Evolutionary conservation across 2,888 invertebrate genomes (phyloP).

Genomic region (Tinea semifulvella): DNA sequence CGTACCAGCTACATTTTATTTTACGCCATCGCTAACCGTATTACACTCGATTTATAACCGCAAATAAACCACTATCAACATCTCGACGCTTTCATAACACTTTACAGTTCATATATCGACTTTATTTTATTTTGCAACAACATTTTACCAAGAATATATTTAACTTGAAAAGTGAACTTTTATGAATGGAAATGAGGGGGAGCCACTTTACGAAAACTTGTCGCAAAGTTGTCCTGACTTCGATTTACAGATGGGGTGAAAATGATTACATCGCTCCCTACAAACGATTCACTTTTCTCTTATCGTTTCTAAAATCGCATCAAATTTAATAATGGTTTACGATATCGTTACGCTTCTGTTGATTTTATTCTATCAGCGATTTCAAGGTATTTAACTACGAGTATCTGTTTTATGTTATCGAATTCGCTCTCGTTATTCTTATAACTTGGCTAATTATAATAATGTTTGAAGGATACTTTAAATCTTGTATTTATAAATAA

Average conservation of each 20-base stretch:
- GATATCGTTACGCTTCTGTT: too few relatives aligned
- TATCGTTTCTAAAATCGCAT: constrained; percentile 22
- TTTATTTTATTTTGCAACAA: constrained; percentile 2
- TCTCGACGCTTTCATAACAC: constrained; percentile 13
- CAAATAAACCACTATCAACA: constrained; percentile 15
- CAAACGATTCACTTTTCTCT: constrained; percentile 19
- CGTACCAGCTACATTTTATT: constrained; percentile 5
- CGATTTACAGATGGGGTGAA: constrained; percentile 23
- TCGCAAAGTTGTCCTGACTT: constrained; percentile 22
- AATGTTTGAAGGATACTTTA: too few relatives aligned
- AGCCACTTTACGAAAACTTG: constrained; percentile 21
- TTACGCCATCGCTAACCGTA: constrained; percentile 10
- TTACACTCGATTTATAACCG: constrained; percentile 17
- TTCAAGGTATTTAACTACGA: too few relatives aligned
- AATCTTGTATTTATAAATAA: too few relatives aligned
- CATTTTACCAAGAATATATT: not conserved
- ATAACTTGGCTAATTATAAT: too few relatives aligned
- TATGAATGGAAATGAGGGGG: not conserved
- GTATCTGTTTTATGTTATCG: too few relatives aligned
- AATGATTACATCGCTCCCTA: constrained; percentile 23
- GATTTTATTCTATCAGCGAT: too few relatives aligned
- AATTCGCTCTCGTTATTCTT: too few relatives aligned
- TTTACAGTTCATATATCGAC: not conserved
- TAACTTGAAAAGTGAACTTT: constrained; percentile 1
- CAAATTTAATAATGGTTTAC: constrained; percentile 15